A percentile compares a stretch with the other conserved stretches of the same genome.
These are phyloP conservation scores for Drosophila nr. fundita DNA, from an alignment of 2,888 invertebrate genomes.

Conservation along the genomic window DNA sequence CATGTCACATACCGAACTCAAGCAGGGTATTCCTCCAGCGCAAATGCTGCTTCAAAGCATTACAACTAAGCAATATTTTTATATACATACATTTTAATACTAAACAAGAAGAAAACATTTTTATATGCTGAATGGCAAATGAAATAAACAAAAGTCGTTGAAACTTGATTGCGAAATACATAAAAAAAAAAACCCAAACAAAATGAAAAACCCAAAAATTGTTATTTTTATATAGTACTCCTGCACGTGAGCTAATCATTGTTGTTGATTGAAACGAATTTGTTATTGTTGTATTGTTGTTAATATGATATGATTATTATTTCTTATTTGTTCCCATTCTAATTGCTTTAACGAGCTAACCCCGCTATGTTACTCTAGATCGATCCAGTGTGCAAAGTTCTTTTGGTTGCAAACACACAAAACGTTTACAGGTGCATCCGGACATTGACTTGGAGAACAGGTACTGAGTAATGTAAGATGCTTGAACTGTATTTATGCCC, in stretches of 20 bases:
- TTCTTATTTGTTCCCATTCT: constrained; percentile 7
- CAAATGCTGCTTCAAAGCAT: constrained; percentile 30
- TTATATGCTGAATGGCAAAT: constrained; percentile 28
- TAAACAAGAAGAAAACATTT: constrained; percentile 15
- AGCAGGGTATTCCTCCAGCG: constrained; percentile 32
- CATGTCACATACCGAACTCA: constrained; percentile 46
- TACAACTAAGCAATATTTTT: constrained; percentile 64
- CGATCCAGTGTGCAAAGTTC: constrained; percentile 60
- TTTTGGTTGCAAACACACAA: constrained; percentile 74
- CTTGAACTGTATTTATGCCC: neutral
- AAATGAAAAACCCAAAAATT: constrained; percentile 22
- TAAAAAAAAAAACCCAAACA: constrained; percentile 11
- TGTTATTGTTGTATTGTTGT: constrained; percentile 47
- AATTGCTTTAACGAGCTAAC: constrained; percentile 55
- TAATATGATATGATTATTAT: constrained; percentile 22
- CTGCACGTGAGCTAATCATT: constrained; percentile 56
- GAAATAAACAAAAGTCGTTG: constrained; percentile 35
- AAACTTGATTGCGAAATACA: constrained; percentile 35
- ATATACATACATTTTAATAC: constrained; percentile 35
- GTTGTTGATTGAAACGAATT: constrained; percentile 41
- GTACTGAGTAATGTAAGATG: constrained; percentile 42
- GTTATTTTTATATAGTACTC: constrained; percentile 40
- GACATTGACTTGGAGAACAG: constrained; percentile 17
- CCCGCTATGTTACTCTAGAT: constrained; percentile 48
- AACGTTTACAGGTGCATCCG: constrained; percentile 61